Percentiles rank a stretch among this genome's conserved stretches.
phyloP scores from a whole-genome alignment of 2,113 vertebrate genomes.

The Anhinga anhinga region DNA sequence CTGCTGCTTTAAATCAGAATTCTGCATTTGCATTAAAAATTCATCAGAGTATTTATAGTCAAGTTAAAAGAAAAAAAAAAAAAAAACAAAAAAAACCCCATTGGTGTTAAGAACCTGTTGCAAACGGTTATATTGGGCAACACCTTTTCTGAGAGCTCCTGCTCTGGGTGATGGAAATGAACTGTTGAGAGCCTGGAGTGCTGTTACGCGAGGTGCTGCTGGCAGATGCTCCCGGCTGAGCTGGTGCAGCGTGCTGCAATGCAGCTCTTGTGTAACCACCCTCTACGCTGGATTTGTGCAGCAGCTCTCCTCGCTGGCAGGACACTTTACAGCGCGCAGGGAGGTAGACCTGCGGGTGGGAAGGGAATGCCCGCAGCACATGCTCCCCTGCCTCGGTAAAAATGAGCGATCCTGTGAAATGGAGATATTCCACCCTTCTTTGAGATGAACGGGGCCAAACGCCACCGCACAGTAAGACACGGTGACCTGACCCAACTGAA shows the following conservation, averaged over 20 bases:
- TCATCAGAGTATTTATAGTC: not conserved
- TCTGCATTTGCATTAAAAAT: not conserved
- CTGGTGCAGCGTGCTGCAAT: not conserved
- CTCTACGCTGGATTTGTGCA: not conserved
- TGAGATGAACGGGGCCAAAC: not conserved
- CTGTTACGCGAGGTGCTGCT: not conserved
- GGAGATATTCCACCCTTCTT: not conserved
- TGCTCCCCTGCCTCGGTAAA: not conserved
- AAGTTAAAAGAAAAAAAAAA: not conserved
- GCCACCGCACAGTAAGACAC: not conserved
- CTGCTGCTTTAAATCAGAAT: not conserved
- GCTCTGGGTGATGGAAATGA: not conserved
- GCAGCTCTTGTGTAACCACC: not conserved
- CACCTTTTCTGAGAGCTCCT: not conserved
- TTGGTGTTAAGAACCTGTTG: not conserved
- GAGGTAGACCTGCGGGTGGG: not conserved
- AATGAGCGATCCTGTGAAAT: fast-evolving
- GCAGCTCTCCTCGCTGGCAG: not conserved
- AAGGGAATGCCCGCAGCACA: not conserved
- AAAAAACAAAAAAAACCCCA: not conserved
- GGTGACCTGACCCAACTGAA: not conserved
- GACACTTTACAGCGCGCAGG: fast-evolving
- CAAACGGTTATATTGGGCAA: not conserved
- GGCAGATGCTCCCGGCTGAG: not conserved
- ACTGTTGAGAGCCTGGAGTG: not conserved